Percentiles rank a stretch among this genome's conserved stretches.
Conservation (phyloP, 2,888 invertebrate species). For the Heteropelma amictum region DNA sequence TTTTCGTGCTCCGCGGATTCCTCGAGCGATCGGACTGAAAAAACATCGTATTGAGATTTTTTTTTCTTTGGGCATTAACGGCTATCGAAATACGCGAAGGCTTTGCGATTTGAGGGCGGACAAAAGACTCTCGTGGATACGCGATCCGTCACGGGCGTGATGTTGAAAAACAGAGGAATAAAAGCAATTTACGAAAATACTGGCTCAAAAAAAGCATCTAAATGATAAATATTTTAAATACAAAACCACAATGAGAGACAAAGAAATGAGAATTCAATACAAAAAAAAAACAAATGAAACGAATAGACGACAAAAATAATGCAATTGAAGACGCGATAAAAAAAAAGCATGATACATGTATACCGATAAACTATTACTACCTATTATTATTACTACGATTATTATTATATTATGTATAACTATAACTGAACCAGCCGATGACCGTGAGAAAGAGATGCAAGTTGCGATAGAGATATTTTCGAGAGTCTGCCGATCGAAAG, state of each 20-base stretch:
- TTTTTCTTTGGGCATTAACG: conserved; percentile 46
- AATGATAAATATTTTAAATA: conserved; percentile 47
- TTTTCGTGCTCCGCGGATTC: conserved; percentile 5
- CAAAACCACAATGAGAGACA: conserved; percentile 22
- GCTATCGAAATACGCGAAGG: conserved; percentile 32
- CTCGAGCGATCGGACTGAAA: background rate
- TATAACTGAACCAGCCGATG: conserved; percentile 44
- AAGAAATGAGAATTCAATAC: background rate
- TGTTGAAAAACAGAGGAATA: background rate
- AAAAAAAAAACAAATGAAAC: conserved; percentile 43
- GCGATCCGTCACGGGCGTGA: no score
- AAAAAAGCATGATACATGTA: conserved; percentile 53
- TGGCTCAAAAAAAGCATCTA: conserved; percentile 33
- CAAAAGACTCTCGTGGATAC: no score
- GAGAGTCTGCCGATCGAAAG: conserved; percentile 60
- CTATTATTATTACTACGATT: conserved; percentile 41
- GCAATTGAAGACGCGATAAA: conserved; percentile 43
- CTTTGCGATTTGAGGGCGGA: conserved; percentile 33
- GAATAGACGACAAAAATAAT: conserved; percentile 41
- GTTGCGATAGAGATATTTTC: conserved; percentile 65
- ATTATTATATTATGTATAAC: conserved; percentile 48
- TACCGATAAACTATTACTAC: conserved; percentile 54
- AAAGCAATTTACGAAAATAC: conserved; percentile 19
- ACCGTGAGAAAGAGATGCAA: conserved; percentile 55
- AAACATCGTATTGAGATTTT: conserved; percentile 32